Conservation (phyloP, 2,113 vertebrate genomes). For the Platichthys stellatus region DNA sequence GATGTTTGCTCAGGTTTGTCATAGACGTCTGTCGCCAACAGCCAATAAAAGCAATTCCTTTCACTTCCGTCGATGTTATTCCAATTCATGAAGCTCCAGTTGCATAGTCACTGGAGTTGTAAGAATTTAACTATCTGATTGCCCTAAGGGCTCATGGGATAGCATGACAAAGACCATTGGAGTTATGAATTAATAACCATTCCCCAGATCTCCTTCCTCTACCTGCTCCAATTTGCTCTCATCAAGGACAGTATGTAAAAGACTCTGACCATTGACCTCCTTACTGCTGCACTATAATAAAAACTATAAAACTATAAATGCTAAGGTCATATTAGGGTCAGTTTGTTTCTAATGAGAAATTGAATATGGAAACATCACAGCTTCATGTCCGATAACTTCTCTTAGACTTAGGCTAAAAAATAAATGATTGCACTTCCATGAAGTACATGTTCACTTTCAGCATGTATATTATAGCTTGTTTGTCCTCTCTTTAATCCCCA, state of each 20-base stretch:
- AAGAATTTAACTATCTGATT: not conserved
- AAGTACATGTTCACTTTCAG: not conserved
- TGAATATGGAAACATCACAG: not conserved
- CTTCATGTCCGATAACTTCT: not conserved
- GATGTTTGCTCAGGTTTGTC: not conserved
- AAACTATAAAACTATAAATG: not conserved
- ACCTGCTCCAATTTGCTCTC: slow-evolving; percentile 47
- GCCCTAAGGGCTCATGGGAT: slow-evolving; percentile 11
- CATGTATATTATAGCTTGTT: slow-evolving; percentile 5
- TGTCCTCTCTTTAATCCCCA: not conserved
- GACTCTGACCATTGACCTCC: slow-evolving; percentile 38
- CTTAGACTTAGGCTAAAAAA: not conserved
- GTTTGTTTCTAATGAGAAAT: not conserved
- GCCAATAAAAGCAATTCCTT: not conserved
- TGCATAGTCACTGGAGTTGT: not conserved
- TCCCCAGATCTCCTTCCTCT: not conserved
- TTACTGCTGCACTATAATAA: slow-evolving; percentile 7
- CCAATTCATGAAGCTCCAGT: not conserved
- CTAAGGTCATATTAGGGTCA: no score
- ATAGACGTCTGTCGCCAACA: not conserved
- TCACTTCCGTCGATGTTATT: not conserved
- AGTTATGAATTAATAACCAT: slow-evolving; percentile 31
- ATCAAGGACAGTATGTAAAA: slow-evolving; percentile 31
- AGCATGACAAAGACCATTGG: not conserved
- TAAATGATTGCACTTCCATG: not conserved